Conservation (phyloP, 2,888 invertebrate species). For the Thelaira solivaga region DNA sequence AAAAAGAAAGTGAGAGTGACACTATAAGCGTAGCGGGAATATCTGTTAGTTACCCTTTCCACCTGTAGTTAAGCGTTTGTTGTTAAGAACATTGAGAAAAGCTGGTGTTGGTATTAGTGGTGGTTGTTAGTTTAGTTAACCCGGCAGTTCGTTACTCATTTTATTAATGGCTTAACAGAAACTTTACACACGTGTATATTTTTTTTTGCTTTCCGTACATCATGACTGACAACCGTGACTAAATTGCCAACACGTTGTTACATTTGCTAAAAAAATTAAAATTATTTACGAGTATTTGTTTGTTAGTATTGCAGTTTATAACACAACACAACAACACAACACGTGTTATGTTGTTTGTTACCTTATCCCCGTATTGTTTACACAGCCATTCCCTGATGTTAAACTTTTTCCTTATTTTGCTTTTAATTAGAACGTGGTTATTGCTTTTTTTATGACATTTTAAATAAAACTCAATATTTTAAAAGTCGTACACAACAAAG, state of each 20-base stretch:
- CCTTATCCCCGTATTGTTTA: neutral
- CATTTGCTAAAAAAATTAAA: slow-evolving; percentile 22
- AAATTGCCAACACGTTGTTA: slow-evolving; percentile 33
- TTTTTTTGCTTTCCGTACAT: too few species aligned
- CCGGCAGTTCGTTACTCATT: slow-evolving; percentile 16
- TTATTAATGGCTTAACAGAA: slow-evolving; percentile 34
- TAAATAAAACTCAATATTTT: neutral
- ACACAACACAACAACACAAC: too few species aligned
- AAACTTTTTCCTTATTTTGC: too few species aligned
- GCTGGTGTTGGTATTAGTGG: neutral
- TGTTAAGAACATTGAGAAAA: neutral
- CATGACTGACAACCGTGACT: slow-evolving; percentile 45
- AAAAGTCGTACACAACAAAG: neutral
- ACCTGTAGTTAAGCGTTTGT: too few species aligned
- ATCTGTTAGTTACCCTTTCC: too few species aligned
- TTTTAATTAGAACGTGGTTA: slow-evolving; percentile 48
- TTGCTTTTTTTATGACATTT: slow-evolving; percentile 25
- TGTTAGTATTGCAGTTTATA: slow-evolving; percentile 43
- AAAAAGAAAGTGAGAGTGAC: too few species aligned
- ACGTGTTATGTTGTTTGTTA: slow-evolving; percentile 51
- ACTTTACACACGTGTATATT: slow-evolving; percentile 47
- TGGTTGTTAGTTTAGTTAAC: neutral
- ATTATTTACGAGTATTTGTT: too few species aligned
- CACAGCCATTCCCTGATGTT: too few species aligned
- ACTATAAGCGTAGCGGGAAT: too few species aligned